Evolutionary conservation across 1,140 invertebrate genomes (phyloP).

Genomic region (Cydia pomonella): DNA sequence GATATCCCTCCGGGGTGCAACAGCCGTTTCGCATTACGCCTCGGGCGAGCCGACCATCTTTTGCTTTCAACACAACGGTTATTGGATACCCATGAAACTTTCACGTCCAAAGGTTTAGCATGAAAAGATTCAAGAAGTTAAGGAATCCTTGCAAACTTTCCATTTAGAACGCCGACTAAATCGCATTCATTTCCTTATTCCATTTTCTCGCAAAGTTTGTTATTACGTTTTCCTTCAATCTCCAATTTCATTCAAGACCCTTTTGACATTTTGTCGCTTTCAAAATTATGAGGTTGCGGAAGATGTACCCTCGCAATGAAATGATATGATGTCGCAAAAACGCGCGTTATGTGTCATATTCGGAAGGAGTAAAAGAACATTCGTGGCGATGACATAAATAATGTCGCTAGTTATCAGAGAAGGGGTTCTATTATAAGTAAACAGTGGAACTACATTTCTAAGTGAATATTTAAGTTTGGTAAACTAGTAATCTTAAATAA

Average conservation of each 20-base stretch:
- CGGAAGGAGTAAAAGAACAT: slow-evolving; percentile 5
- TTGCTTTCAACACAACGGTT: slow-evolving; percentile 9
- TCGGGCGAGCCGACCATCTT: slow-evolving; percentile 11
- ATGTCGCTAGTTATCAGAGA: neutral
- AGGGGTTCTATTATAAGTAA: neutral
- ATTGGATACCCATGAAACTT: slow-evolving; percentile 9
- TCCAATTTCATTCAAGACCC: slow-evolving; percentile 6
- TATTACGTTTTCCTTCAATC: slow-evolving; percentile 19
- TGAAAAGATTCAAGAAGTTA: slow-evolving; percentile 21
- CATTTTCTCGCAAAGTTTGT: slow-evolving; percentile 14
- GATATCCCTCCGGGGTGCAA: slow-evolving; percentile 13
- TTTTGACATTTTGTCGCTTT: slow-evolving; percentile 18
- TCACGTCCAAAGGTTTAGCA: slow-evolving; percentile 10
- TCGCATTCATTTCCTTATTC: slow-evolving; percentile 17
- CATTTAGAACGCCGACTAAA: slow-evolving; percentile 3
- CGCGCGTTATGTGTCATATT: slow-evolving; percentile 15
- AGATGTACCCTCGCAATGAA: neutral
- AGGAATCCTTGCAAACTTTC: slow-evolving; percentile 6
- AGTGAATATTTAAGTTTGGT: neutral
- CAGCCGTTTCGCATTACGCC: slow-evolving; percentile 8
- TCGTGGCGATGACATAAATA: slow-evolving; percentile 27
- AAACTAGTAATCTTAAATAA: too few relatives aligned
- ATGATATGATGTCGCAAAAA: slow-evolving; percentile 27
- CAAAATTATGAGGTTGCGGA: slow-evolving; percentile 1
- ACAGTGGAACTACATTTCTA: neutral